Evolutionary conservation across 2,888 invertebrate species (phyloP).

Genomic region (Diloba caeruleocephala): DNA sequence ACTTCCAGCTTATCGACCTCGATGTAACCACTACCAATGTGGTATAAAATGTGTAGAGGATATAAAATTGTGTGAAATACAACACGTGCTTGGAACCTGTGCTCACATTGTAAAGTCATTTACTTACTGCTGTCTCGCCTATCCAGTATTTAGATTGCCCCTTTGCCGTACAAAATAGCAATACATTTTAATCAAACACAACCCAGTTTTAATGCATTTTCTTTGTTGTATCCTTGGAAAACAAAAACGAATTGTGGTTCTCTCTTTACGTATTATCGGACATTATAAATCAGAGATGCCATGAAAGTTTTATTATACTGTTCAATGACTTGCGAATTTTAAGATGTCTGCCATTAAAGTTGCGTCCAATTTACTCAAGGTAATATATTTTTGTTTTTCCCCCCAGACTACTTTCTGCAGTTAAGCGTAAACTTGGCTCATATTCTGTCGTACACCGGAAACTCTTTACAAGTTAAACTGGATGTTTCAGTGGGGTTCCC

Average conservation of each 20-base stretch:
- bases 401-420: constrained; percentile 59
- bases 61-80: constrained; percentile 34
- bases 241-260: background rate
- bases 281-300: constrained; percentile 20
- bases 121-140: constrained; percentile 22
- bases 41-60: constrained; percentile 3
- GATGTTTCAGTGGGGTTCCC: constrained; percentile 70
- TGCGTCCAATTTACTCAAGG: constrained; percentile 43
- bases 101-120: constrained; percentile 36
- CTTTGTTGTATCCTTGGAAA: constrained; percentile 13
- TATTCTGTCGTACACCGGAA: constrained; percentile 74
- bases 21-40: constrained; percentile 1
- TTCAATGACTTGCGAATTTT: constrained; percentile 42
- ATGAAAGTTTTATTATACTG: constrained; percentile 23
- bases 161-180: constrained; percentile 5
- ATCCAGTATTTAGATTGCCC: constrained; percentile 23
- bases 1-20: constrained; percentile 14
- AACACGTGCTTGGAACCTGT: constrained; percentile 14
- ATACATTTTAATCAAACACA: constrained; percentile 28
- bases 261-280: constrained; percentile 8
- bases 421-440: constrained; percentile 74
- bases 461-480: constrained; percentile 76
- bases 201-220: constrained; percentile 11
- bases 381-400: constrained; percentile 67
- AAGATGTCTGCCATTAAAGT: constrained; percentile 39